A percentile compares a stretch with the other conserved stretches of the same genome.
phyloP scores from a whole-genome alignment of 2,888 invertebrate species.

The Ophion costatus region DNA sequence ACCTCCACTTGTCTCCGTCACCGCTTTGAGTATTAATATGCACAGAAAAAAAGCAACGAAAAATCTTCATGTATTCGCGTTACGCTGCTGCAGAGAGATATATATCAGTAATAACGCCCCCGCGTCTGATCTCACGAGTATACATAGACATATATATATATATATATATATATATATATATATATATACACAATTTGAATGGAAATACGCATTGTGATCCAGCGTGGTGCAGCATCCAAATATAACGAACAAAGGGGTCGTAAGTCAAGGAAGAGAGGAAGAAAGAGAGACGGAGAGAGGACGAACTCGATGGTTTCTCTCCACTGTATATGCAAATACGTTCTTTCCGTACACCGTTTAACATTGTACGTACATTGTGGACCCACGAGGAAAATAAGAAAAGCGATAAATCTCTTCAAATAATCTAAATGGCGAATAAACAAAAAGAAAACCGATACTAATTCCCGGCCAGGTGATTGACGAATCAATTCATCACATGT shows the following conservation, averaged over 20 bases:
- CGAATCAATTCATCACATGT: too few species aligned
- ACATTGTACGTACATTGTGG: not conserved
- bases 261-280: constrained; percentile 54
- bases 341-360: constrained; percentile 13
- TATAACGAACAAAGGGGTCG: constrained; percentile 58
- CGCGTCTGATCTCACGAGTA: constrained; percentile 28
- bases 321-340: not conserved
- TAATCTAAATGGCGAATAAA: not conserved
- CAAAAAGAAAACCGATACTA: not conserved
- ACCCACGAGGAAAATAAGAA: constrained; percentile 2
- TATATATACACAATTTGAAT: not conserved
- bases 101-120: constrained; percentile 41
- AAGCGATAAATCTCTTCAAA: not conserved
- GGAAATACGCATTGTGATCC: constrained; percentile 33
- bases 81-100: constrained; percentile 18
- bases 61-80: constrained; percentile 40
- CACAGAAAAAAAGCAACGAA: constrained; percentile 24
- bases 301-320: constrained; percentile 21
- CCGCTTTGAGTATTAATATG: constrained; percentile 39
- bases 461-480: too few species aligned
- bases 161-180: not conserved
- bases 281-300: not conserved
- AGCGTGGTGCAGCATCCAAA: constrained; percentile 21
- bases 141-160: not conserved
- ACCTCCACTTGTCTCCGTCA: constrained; percentile 40